A percentile compares a stretch with the other conserved stretches of the same genome.
Conservation (phyloP, 2,888 invertebrate species). For the Chymomyza fuscimana region DNA sequence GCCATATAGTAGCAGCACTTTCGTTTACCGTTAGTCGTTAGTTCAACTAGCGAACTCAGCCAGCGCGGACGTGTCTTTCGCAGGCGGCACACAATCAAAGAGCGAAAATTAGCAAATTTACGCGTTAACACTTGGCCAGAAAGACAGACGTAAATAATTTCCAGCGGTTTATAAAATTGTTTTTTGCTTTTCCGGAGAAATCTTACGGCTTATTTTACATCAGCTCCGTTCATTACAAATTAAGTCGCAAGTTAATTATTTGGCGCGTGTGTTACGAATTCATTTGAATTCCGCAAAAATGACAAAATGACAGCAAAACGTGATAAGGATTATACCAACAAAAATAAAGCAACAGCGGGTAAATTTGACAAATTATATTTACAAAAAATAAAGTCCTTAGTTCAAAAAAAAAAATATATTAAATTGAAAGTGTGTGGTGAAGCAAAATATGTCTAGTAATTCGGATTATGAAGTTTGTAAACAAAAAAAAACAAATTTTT, state of each 20-base stretch:
- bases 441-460: not conserved
- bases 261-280: conserved; percentile 46
- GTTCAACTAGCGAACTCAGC: conserved; percentile 31
- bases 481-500: too few relatives aligned
- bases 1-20: conserved; percentile 49
- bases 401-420: not conserved
- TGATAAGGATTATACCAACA: conserved; percentile 77
- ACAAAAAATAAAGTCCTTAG: not conserved
- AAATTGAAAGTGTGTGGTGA: not conserved
- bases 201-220: not conserved
- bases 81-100: not conserved
- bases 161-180: not conserved
- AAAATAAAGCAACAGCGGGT: conserved; percentile 78
- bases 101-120: not conserved
- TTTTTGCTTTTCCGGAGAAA: not conserved
- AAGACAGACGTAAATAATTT: not conserved
- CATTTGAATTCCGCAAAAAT: conserved; percentile 69
- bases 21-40: conserved; percentile 41
- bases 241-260: conserved; percentile 5
- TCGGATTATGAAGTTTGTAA: too few relatives aligned
- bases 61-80: conserved; percentile 47
- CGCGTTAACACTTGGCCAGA: not conserved
- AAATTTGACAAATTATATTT: conserved; percentile 38
- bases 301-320: conserved; percentile 79
- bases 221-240: not conserved